Evolutionary conservation across 2,113 vertebrate genomes (phyloP), one percentile per base, ranked within the genome.

Genomic region (Apistogramma diplotaenia): DNA sequence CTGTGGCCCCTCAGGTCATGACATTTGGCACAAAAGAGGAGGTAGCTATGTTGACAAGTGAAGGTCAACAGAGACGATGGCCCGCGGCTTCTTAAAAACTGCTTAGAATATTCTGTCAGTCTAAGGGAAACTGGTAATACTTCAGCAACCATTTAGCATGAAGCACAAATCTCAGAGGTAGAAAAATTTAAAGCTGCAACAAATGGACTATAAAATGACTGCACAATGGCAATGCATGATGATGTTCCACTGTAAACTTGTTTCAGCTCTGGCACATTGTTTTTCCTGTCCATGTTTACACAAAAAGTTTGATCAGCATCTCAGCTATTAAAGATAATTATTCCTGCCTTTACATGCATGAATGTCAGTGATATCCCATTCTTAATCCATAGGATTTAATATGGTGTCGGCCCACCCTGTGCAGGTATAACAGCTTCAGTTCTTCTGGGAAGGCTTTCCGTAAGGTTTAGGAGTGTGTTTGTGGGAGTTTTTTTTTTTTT

Each of bases 21-120:
- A 86, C 81, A 84, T 58, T 61, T 75, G 65, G n/a, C 51, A 16
- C 11, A 31, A 18, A 71, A 57, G 65, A 82, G 65, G 59, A 76
- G 16, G 53, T 58, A 37, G 35, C 54, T 85, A 67, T 81, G 84
- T 87, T 85, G 86, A 87, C 87, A 87, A 70, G 75, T 55, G 86
- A 35, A 76, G 79, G 57, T 77, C 80, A 71, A 25, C 61, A 46
- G 4, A 13, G 21, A 16, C 16, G 31, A 55, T 67, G 21, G 31
- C 16, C 49, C 18, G 16, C 16, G 16, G 25, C 16, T 10, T 70
- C 29, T 29, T 49, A 70, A 51, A 46, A 70, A 25, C 43, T 49
- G 6, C 40, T 49, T 13, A 25, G 62, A 70, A 12, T 46, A 70
- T 9, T 29, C 10, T 46, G 37, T n/a, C 25, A 25, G 29, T 70